Evolutionary conservation across 2,113 vertebrate genomes (phyloP).

Genomic region (Seriola aureovittata): DNA sequence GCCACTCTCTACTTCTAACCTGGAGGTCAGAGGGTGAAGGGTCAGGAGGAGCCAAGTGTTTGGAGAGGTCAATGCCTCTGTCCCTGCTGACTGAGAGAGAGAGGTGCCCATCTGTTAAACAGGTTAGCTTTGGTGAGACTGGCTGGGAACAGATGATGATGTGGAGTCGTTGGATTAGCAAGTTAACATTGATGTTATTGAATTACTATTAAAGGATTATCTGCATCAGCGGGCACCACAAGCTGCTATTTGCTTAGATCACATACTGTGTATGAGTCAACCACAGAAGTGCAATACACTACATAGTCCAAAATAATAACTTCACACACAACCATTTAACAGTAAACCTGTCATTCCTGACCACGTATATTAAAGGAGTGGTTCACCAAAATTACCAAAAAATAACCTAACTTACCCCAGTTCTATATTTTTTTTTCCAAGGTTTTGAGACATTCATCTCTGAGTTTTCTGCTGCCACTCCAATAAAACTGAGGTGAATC

Average conservation of each 20-base stretch:
- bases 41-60: slow-evolving; percentile 83
- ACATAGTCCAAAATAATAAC: background rate
- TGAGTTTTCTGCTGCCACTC: too few species aligned
- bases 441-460: too few species aligned
- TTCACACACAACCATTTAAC: background rate
- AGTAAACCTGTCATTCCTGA: background rate
- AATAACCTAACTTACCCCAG: too few species aligned
- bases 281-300: background rate
- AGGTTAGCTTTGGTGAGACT: slow-evolving; percentile 76
- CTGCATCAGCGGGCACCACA: background rate
- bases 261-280: background rate
- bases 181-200: slow-evolving; percentile 52
- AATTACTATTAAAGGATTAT: slow-evolving; percentile 63
- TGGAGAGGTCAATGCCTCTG: slow-evolving; percentile 78
- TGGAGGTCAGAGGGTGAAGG: slow-evolving; percentile 77
- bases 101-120: slow-evolving; percentile 84
- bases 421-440: too few species aligned
- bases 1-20: slow-evolving; percentile 71
- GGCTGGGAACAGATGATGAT: slow-evolving; percentile 58
- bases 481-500: too few species aligned
- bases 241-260: slow-evolving; percentile 29
- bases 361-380: background rate
- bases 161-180: slow-evolving; percentile 56
- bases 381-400: too few species aligned
- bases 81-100: slow-evolving; percentile 63